These are phyloP conservation scores for Cebidichthys violaceus DNA, from an alignment of 2,113 vertebrate species.

Conservation along the genomic window DNA sequence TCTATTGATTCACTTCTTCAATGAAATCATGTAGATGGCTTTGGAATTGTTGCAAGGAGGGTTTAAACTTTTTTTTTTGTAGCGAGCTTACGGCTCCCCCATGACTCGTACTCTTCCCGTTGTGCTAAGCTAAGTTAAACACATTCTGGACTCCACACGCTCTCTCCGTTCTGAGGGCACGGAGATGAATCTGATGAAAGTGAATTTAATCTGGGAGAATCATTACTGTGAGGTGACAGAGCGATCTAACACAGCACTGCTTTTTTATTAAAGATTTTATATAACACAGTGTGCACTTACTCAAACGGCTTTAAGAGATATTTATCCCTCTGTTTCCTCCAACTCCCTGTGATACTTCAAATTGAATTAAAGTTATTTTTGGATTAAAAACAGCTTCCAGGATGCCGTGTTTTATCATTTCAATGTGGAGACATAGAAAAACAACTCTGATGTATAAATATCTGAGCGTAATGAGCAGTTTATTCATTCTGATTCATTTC, in stretches of 20 bases:
- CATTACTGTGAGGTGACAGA: not conserved
- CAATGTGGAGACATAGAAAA: not conserved
- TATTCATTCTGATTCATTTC: not conserved
- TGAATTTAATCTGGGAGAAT: not conserved
- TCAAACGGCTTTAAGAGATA: not conserved
- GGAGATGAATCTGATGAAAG: not conserved
- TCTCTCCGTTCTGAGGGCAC: not conserved
- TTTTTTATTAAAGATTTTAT: not conserved
- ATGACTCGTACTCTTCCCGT: not conserved
- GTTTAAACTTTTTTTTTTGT: not conserved
- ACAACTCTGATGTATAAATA: not conserved
- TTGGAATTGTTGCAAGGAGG: not conserved
- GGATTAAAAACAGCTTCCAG: not conserved
- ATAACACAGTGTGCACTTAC: not conserved
- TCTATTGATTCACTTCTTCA: not conserved
- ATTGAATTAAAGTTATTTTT: not conserved
- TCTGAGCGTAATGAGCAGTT: not conserved
- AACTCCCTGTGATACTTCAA: not conserved
- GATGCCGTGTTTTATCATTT: not conserved
- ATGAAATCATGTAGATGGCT: not conserved
- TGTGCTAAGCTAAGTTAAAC: not conserved
- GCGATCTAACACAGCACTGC: not conserved
- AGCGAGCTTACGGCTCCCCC: too few relatives aligned
- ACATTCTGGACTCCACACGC: not conserved
- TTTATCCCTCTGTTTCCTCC: not conserved